Evolutionary conservation across 2,888 invertebrate genomes (phyloP).

Genomic region (Xestobium rufovillosum): DNA sequence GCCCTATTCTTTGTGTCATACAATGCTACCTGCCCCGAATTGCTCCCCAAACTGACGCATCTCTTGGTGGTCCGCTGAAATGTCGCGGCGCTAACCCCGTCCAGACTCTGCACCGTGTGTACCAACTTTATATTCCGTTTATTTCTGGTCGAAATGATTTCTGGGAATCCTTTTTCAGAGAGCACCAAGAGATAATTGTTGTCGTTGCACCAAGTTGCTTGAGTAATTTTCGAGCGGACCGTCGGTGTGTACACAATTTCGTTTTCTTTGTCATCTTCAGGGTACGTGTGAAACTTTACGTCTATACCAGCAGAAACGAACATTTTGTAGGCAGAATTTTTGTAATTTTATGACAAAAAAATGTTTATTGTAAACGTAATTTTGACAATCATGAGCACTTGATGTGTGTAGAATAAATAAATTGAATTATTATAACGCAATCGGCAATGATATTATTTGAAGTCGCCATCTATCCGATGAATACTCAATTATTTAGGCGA

Average conservation of each 20-base stretch:
- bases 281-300: slow-evolving; percentile 29
- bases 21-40: slow-evolving; percentile 31
- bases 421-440: too few relatives aligned
- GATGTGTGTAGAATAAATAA: too few relatives aligned
- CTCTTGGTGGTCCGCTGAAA: slow-evolving; percentile 35
- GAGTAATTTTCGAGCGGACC: slow-evolving; percentile 22
- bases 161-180: slow-evolving; percentile 30
- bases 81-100: slow-evolving; percentile 26
- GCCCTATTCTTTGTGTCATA: slow-evolving; percentile 35
- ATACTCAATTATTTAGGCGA: too few relatives aligned
- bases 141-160: slow-evolving; percentile 34
- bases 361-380: too few relatives aligned
- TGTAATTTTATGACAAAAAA: too few relatives aligned
- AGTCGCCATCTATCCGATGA: too few relatives aligned
- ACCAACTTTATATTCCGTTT: slow-evolving; percentile 25
- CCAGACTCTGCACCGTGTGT: slow-evolving; percentile 20
- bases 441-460: too few relatives aligned
- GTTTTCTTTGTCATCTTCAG: slow-evolving; percentile 22
- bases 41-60: slow-evolving; percentile 32
- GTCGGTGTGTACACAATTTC: slow-evolving; percentile 24
- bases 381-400: too few relatives aligned
- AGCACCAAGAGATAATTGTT: slow-evolving; percentile 34
- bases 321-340: too few relatives aligned
- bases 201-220: slow-evolving; percentile 35
- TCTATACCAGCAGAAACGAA: slow-evolving; percentile 28